Percentiles rank a stretch among this genome's conserved stretches.
phyloP scores from a whole-genome alignment of 2,888 invertebrate species.

The Agonum fuliginosum region DNA sequence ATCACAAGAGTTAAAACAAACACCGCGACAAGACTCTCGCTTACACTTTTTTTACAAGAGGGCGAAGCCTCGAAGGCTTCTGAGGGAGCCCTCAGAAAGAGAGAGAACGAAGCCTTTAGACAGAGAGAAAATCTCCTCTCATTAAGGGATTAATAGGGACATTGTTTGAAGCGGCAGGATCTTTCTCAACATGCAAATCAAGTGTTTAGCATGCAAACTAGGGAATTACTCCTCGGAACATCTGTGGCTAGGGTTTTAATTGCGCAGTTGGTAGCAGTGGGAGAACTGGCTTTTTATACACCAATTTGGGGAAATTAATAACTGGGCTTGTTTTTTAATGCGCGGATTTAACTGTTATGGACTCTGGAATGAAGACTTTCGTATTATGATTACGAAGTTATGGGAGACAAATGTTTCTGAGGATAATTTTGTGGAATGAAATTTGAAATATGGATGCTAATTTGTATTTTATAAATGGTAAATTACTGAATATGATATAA shows the following conservation, averaged over 20 bases:
- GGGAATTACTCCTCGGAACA: conserved; percentile 69
- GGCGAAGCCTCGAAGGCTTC: too few species aligned
- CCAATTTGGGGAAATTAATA: conserved; percentile 32
- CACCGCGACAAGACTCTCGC: conserved; percentile 12
- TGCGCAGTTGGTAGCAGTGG: conserved; percentile 57
- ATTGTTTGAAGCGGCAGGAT: conserved; percentile 70
- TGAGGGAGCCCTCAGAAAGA: not conserved
- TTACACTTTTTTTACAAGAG: conserved; percentile 31
- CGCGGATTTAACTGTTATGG: conserved; percentile 16
- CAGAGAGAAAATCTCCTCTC: conserved; percentile 65
- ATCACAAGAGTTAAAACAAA: conserved; percentile 42
- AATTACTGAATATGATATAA: too few species aligned
- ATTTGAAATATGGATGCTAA: too few species aligned
- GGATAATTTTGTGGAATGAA: too few species aligned
- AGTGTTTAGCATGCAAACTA: conserved; percentile 72
- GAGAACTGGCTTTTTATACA: conserved; percentile 3
- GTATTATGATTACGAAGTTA: not conserved
- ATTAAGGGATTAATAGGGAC: conserved; percentile 72
- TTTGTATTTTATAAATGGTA: too few species aligned
- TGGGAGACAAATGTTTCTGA: not conserved
- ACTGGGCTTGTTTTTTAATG: conserved; percentile 44
- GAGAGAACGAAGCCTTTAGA: conserved; percentile 47
- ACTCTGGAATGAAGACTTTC: conserved; percentile 20
- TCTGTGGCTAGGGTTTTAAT: conserved; percentile 64
- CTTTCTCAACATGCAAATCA: conserved; percentile 70